A percentile compares a stretch with the other conserved stretches of the same genome.
These are phyloP conservation scores for Drosophila sp. DNA, from an alignment of 1,140 invertebrate genomes.

Conservation along the genomic window DNA sequence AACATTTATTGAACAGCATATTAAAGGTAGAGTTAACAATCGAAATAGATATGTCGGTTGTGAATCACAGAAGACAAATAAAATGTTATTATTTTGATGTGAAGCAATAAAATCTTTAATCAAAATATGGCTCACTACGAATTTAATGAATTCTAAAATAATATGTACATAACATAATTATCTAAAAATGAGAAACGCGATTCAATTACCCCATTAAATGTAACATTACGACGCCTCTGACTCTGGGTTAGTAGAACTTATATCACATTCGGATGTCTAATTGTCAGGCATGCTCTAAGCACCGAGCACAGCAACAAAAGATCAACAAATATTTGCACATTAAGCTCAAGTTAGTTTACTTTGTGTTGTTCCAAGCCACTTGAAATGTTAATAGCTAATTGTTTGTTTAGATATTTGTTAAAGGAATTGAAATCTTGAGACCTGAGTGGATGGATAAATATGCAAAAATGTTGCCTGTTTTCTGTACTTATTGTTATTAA, in stretches of 20 bases:
- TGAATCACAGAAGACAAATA: too few species aligned
- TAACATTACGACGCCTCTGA: conserved; percentile 22
- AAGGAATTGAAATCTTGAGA: conserved; percentile 41
- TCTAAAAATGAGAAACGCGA: too few species aligned
- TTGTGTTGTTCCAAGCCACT: conserved; percentile 41
- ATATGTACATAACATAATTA: too few species aligned
- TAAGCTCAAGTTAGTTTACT: conserved; percentile 55
- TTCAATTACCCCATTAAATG: background rate
- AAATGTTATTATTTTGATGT: too few species aligned
- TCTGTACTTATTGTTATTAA: conserved; percentile 7
- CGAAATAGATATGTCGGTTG: too few species aligned
- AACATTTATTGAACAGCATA: too few species aligned
- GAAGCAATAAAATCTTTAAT: too few species aligned
- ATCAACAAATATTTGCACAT: conserved; percentile 72
- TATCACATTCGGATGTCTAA: conserved; percentile 35
- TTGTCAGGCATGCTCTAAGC: conserved; percentile 48
- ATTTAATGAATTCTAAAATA: too few species aligned
- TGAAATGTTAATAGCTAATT: conserved; percentile 79
- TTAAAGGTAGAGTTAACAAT: too few species aligned
- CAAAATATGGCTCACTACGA: too few species aligned
- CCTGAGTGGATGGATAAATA: conserved; percentile 25
- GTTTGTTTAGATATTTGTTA: conserved; percentile 61
- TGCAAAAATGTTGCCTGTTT: conserved; percentile 46
- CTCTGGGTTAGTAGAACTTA: conserved; percentile 10
- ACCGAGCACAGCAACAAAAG: conserved; percentile 28